Base-by-base conservation (phyloP, 2,797 vertebrate species). In the Lepus townsendii region DNA sequence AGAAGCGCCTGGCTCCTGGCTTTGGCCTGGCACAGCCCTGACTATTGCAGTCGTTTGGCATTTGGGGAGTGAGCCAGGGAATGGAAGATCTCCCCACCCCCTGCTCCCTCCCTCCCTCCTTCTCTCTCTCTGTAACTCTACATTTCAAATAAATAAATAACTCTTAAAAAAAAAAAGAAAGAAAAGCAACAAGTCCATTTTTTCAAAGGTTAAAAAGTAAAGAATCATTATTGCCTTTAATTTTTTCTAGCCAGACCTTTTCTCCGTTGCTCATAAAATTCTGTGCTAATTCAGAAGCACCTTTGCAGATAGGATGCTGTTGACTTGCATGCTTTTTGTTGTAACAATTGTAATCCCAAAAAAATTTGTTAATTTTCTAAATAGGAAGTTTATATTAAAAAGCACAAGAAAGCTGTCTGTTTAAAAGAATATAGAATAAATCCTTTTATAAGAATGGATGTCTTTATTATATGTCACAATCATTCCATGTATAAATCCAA, bases 201-300 rank as follows among this genome's bases (percentile, higher is more conserved):
- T 93, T 95, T 27, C 78, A 57, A 91, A 2, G 62, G 35, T 24
- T 69, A 78, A 75, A 42, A 82, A 77, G 54, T 8, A 27, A 4
- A 16, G 17, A 71, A 47, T 91, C 8, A 20, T 91, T 83, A 71
- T 30, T 80, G 19, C 38, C 30, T 91, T 85, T 57, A 75, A 13
- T 91, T 95, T 76, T 89, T 95, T 83, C 2, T 7, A 95, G 14
- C n/a, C 24, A 86, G 38, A 92, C 27, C 75, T 4, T 95, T 90
- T 91, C 68, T 83, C 65, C 14, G 24, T 66, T 86, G 30, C 65
- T 65, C 52, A 38, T 71, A 52, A 11, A 86, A 88, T 92, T 93
- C 54, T 83, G 27, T 30, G 93, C 71, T 86, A 75, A 72, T 77
- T 86, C 32, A 91, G 38, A 88, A 77, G 30, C 47, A 50, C 42